Conservation (phyloP, 2,113 vertebrate genomes). For the Rallus limicola region DNA sequence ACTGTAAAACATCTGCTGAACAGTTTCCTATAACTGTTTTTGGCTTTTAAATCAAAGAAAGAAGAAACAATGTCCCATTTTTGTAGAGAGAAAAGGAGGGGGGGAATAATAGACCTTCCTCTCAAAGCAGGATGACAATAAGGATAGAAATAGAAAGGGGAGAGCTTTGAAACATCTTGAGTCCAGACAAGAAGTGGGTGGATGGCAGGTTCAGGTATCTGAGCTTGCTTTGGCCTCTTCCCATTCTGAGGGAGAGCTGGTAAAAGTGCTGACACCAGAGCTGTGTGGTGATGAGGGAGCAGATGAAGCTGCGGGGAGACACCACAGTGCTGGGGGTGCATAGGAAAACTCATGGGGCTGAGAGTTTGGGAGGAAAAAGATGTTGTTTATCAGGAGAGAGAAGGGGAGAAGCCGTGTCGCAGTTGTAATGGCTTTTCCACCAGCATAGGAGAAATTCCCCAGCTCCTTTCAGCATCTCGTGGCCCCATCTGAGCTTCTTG, state of each 20-base stretch:
- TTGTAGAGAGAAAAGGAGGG: constrained; percentile 68
- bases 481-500: not conserved
- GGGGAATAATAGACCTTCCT: constrained; percentile 77
- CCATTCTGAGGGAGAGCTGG: not conserved
- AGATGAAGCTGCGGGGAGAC: not conserved
- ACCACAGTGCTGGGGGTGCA: not conserved
- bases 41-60: constrained; percentile 85
- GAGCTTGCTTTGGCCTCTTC: constrained; percentile 22
- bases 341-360: fast-evolving
- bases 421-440: not conserved
- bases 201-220: constrained; percentile 36
- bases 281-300: not conserved
- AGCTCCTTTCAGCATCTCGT: not conserved
- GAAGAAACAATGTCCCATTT: constrained; percentile 83
- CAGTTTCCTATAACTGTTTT: constrained; percentile 87
- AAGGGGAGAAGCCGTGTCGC: not conserved
- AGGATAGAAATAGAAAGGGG: constrained; percentile 75
- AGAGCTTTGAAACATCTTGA: constrained; percentile 75
- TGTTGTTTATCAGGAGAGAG: not conserved
- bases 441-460: not conserved
- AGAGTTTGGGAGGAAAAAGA: not conserved
- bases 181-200: constrained; percentile 15
- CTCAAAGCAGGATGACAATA: constrained; percentile 74
- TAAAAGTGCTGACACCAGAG: not conserved
- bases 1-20: constrained; percentile 84